Conservation (phyloP, 2,888 invertebrate genomes). For the Cephus spinipes region DNA sequence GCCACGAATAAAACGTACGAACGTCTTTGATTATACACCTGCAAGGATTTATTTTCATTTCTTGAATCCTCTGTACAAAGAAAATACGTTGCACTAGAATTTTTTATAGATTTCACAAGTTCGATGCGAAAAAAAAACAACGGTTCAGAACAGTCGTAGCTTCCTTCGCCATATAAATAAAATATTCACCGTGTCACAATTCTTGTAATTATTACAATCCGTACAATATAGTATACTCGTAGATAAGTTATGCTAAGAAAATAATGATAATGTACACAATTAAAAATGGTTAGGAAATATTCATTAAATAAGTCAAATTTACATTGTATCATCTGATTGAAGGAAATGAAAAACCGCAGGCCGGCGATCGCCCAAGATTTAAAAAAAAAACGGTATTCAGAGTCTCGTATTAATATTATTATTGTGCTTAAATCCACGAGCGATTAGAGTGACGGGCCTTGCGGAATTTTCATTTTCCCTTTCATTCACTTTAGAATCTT, state of each 20-base stretch:
- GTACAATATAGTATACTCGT: slow-evolving; percentile 46
- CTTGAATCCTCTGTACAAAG: background rate
- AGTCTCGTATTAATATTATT: slow-evolving; percentile 14
- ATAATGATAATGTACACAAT: slow-evolving; percentile 65
- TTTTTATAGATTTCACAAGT: background rate
- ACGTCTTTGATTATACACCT: background rate
- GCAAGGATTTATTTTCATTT: slow-evolving; percentile 1
- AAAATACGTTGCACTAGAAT: background rate
- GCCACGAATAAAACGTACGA: background rate
- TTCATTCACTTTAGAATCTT: slow-evolving; percentile 17
- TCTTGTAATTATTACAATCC: slow-evolving; percentile 51
- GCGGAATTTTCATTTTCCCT: slow-evolving; percentile 23
- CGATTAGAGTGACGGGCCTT: slow-evolving; percentile 18
- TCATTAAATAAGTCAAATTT: slow-evolving; percentile 63
- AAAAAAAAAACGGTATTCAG: slow-evolving; percentile 5
- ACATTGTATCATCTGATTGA: slow-evolving; percentile 51
- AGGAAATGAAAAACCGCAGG: slow-evolving; percentile 36
- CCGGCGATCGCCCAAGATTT: background rate
- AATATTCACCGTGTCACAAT: slow-evolving; percentile 48
- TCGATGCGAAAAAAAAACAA: slow-evolving; percentile 28
- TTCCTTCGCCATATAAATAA: slow-evolving; percentile 46
- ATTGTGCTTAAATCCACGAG: slow-evolving; percentile 17
- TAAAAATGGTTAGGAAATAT: slow-evolving; percentile 60
- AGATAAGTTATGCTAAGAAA: slow-evolving; percentile 53
- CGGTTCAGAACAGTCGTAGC: slow-evolving; percentile 43